Base-by-base conservation (phyloP, 2,113 vertebrate genomes). In the Baryphthengus martii region DNA sequence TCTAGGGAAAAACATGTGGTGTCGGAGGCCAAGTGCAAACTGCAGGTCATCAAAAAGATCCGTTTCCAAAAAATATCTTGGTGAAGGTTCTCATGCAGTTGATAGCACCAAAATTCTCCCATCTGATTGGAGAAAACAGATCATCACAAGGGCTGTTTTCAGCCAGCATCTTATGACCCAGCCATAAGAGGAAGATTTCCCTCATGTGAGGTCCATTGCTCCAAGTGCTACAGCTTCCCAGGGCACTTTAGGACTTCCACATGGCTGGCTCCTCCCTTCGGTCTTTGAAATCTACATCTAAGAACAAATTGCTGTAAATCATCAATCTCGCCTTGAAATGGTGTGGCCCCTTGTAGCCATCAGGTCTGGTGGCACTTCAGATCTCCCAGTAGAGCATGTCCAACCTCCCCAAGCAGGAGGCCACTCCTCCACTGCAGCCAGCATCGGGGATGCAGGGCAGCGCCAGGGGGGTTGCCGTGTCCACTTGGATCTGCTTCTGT, bases 381-480 rank as follows among this genome's bases (percentile, higher is more conserved):
- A 16, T 56, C 21, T 75, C 35, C 56, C 37, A 55, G 44, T 5
- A 52, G 33, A 11, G 45, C 55, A 59, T 29, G 37, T 88, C 49
- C 58, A 79, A 5, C 26, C 58, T 68, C 40, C 28, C 31, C 17
- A 19, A 8, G 11, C 1, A 1, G 52, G 56, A 75, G 15, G 42
- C 49, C 65, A 39, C 28, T 77, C 39, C 49, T 73, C 1, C 0
- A 2, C 59, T 61, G 63, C 7, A 11, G 65, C 75, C 25, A 12
- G 63, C 0, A 1, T 50, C 1, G 2, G 45, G n/a, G 75, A n/a
- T 1, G 3, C 26, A 4, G 16, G 11, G 56, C 56, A 50, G 39
- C 7, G 6, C 53, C 8, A 17, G 42, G 23, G 17, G 20, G 23
- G 8, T 17, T 44, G 26, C n/a, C 0, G 0, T 2, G 0, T 45